Percentiles rank a stretch among this genome's conserved stretches.
These are phyloP conservation scores for Hirtodrosophila trivittata DNA, from an alignment of 2,888 invertebrate genomes.

Conservation along the genomic window DNA sequence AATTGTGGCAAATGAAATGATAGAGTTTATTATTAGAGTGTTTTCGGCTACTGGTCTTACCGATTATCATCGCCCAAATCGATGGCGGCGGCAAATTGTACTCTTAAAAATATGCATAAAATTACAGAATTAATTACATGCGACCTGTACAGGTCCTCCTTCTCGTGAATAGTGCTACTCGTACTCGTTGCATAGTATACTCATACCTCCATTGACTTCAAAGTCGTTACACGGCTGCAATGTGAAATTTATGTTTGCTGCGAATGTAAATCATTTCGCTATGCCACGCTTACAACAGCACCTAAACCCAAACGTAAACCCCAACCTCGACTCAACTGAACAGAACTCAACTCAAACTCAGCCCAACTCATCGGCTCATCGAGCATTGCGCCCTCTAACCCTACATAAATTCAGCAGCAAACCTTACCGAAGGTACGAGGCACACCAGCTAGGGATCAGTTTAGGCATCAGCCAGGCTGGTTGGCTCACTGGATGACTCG, in stretches of 20 bases:
- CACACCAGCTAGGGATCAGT: conserved; percentile 41
- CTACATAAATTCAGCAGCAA: conserved; percentile 77
- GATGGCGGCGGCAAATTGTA: conserved; percentile 45
- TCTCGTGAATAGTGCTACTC: background rate
- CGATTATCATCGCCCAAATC: conserved; percentile 58
- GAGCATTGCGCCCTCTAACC: conserved; percentile 80
- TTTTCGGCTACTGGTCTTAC: conserved; percentile 67
- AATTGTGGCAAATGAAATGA: conserved; percentile 64
- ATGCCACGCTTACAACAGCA: conserved; percentile 71
- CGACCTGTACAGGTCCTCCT: conserved; percentile 8
- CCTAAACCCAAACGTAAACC: conserved; percentile 3
- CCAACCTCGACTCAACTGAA: conserved; percentile 12
- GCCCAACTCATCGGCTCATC: conserved; percentile 62
- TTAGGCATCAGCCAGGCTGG: conserved; percentile 25
- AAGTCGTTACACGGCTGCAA: conserved; percentile 70
- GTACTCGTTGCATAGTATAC: no score
- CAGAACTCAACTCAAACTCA: conserved; percentile 21
- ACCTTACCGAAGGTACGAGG: conserved; percentile 27
- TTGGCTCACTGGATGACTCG: conserved; percentile 15
- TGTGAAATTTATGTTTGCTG: conserved; percentile 57
- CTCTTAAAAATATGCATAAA: conserved; percentile 58
- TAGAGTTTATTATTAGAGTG: conserved; percentile 64
- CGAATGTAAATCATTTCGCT: conserved; percentile 82
- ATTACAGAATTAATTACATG: conserved; percentile 58
- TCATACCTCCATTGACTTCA: conserved; percentile 18